phyloP scores from a whole-genome alignment of 23 tunicate species.

The Phallusia fumigata region DNA sequence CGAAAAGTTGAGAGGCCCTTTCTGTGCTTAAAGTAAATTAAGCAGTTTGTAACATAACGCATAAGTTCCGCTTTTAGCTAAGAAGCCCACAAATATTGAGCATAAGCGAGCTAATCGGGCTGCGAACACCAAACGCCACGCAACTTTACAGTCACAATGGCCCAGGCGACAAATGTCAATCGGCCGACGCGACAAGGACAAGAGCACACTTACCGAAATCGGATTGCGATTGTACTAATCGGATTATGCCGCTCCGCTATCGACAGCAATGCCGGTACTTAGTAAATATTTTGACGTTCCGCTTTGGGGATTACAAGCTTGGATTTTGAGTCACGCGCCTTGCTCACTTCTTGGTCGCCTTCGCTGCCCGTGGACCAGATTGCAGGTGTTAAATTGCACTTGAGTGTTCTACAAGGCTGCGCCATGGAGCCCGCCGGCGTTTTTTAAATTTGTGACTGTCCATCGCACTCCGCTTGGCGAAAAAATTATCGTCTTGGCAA shows the following conservation, averaged over 20 bases:
- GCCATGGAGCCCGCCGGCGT: too few species aligned
- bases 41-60: too few species aligned
- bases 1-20: too few species aligned
- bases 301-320: not conserved
- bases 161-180: slow-evolving; percentile 3
- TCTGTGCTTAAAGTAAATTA: too few species aligned
- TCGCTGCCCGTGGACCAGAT: not conserved
- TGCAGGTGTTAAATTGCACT: not conserved
- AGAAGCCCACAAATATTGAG: too few species aligned
- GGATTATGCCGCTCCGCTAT: slow-evolving; percentile 14
- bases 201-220: not conserved
- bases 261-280: not conserved
- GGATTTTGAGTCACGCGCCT: not conserved
- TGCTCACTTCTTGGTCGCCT: not conserved
- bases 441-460: too few species aligned
- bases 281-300: slow-evolving; percentile 10
- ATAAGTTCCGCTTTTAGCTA: too few species aligned
- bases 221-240: slow-evolving; percentile 5
- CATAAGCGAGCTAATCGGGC: too few species aligned
- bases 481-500: too few species aligned
- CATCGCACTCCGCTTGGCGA: too few species aligned
- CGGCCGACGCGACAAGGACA: not conserved
- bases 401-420: too few species aligned
- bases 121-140: too few species aligned
- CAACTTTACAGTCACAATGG: not conserved